These are phyloP conservation scores for Neoniphon sammara DNA, from an alignment of 2,797 vertebrate species.

Conservation along the genomic window DNA sequence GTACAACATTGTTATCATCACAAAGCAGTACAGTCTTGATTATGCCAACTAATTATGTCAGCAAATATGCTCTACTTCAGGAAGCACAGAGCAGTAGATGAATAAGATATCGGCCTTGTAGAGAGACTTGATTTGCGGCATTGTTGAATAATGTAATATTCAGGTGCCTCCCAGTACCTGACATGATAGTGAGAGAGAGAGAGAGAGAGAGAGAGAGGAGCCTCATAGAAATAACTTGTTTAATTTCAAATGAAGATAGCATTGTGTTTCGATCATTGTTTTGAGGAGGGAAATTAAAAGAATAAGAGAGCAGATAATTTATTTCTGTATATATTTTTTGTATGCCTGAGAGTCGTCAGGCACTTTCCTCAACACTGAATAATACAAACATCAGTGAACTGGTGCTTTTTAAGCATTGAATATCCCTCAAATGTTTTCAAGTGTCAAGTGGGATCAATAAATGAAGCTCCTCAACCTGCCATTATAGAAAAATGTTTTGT, in stretches of 20 bases:
- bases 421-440: background rate
- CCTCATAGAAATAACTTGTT: slow-evolving; percentile 34
- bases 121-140: slow-evolving; percentile 51
- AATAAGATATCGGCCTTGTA: slow-evolving; percentile 74
- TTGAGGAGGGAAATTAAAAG: slow-evolving; percentile 5
- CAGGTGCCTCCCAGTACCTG: slow-evolving; percentile 59
- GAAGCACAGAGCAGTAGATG: slow-evolving; percentile 66
- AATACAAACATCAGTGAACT: background rate
- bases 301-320: background rate
- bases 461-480: background rate
- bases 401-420: background rate
- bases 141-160: slow-evolving; percentile 60
- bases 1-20: slow-evolving; percentile 63
- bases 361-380: background rate
- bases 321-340: too few relatives aligned
- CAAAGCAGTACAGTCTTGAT: slow-evolving; percentile 68
- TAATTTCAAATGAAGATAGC: slow-evolving; percentile 35
- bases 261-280: slow-evolving; percentile 34
- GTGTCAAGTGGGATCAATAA: background rate
- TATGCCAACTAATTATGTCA: slow-evolving; percentile 73
- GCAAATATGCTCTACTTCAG: slow-evolving; percentile 61
- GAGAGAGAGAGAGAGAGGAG: slow-evolving; percentile 2
- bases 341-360: background rate
- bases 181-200: slow-evolving; percentile 40
- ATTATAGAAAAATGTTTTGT: background rate